Conservation (phyloP, 2,797 vertebrate species). For the Cephalopachus bancanus region DNA sequence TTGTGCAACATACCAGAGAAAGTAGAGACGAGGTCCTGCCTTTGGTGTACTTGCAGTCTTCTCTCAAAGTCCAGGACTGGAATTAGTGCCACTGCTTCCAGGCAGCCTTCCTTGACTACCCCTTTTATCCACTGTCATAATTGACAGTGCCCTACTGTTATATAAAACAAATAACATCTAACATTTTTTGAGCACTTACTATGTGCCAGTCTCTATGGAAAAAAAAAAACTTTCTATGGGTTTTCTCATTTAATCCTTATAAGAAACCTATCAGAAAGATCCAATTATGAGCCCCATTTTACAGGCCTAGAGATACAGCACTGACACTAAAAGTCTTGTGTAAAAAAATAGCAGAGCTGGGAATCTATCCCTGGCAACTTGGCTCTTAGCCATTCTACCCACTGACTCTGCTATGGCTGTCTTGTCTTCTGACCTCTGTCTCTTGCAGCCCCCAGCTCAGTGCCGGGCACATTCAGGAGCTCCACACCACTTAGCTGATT, state of each 20-base stretch:
- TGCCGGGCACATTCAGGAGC: background rate
- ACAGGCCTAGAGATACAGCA: background rate
- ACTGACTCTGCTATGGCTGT: too few relatives aligned
- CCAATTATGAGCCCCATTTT: background rate
- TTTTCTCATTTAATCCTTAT: background rate
- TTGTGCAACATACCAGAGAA: background rate
- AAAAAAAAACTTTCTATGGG: background rate
- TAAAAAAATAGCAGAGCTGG: background rate
- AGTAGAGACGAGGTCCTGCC: too few relatives aligned
- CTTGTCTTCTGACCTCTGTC: background rate
- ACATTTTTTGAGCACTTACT: background rate
- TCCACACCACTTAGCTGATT: background rate
- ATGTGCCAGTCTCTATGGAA: background rate
- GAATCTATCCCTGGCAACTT: background rate
- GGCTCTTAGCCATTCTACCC: background rate
- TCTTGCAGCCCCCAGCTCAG: fast-evolving
- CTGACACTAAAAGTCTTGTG: background rate
- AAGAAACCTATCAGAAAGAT: background rate
- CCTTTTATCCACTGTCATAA: background rate
- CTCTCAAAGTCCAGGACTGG: background rate
- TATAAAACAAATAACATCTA: background rate
- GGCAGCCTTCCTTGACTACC: background rate
- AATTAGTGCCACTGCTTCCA: background rate
- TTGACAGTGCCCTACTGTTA: background rate
- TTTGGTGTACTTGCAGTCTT: background rate